Conservation (phyloP, 2,888 invertebrate species). For the Venustoraphidia nigricollis region DNA sequence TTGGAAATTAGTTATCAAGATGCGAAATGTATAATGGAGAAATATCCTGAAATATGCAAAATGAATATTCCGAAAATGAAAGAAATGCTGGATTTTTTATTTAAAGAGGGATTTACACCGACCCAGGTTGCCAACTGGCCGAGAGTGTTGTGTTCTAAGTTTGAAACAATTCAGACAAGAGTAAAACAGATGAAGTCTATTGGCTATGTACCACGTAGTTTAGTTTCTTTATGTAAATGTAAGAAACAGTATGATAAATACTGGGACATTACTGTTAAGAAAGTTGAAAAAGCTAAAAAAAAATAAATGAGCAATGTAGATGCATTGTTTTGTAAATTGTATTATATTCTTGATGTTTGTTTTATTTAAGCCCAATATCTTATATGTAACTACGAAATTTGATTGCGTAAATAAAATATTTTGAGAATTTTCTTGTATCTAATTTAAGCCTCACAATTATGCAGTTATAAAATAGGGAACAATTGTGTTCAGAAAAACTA, state of each 20-base stretch:
- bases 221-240: constrained; percentile 13
- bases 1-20: constrained; percentile 22
- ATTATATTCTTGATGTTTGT: no score
- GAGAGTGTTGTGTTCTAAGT: constrained; percentile 28
- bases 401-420: no score
- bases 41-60: constrained; percentile 25
- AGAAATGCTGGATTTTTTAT: constrained; percentile 27
- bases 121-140: constrained; percentile 25
- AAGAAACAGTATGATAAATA: constrained; percentile 11
- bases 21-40: constrained; percentile 20
- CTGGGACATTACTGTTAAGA: not conserved
- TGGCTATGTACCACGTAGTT: constrained; percentile 8
- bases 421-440: no score
- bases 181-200: constrained; percentile 20
- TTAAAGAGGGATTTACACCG: constrained; percentile 24
- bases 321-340: no score
- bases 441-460: no score
- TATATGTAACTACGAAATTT: not conserved
- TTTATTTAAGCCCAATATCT: not conserved
- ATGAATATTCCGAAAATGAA: constrained; percentile 27
- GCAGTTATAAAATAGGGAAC: no score
- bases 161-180: constrained; percentile 25
- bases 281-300: constrained; percentile 6
- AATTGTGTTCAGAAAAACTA: no score
- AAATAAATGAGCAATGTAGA: not conserved